Evolutionary conservation across 2,797 vertebrate genomes (phyloP), one percentile per base, ranked within the genome.

Genomic region (Poeciliopsis infans): DNA sequence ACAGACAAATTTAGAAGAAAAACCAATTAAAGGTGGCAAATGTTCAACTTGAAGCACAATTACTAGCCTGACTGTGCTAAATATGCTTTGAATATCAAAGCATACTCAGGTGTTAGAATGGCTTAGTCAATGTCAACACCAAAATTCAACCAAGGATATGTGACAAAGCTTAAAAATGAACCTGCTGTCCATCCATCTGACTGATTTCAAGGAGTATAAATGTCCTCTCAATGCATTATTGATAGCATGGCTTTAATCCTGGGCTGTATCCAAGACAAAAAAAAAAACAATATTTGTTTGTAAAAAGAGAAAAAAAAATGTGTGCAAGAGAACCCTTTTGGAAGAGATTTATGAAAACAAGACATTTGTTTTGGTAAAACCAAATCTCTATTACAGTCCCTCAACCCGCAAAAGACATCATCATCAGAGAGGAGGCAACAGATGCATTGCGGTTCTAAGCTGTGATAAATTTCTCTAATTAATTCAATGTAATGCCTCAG

Each of bases 401-500:
- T 71, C 79, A 82, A 79, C 82, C 47, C 75, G 83, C 82, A 86
- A 84, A 86, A 77, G 82, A 75, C 82, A 86, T 87, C 76, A 89
- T 88, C 77, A 79, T 82, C 64, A 84, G 76, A 25, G 64, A 39
- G 55, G 82, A 85, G 79, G 80, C 81, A 76, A 68, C 79, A 76
- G 75, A 83, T 78, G 75, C 64, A 79, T 76, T 49, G 59, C 78
- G 31, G 43, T 77, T 64, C 18, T 13, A 1, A 53, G 76, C 79
- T 88, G 84, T 82, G 87, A 92, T 86, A 82, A 80, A 82, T 87
- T 86, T 79, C 1, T 8, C 81, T 86, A 88, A 91, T 91, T 91
- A 92, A 91, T 90, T 71, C 78, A 81, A 79, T 83, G 79, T 70
- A 81, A 87, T 87, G 77, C 70, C 83, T 85, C 77, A 72, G 80